Evolutionary conservation across 2,113 vertebrate species (phyloP).

Genomic region (Ictalurus furcatus): DNA sequence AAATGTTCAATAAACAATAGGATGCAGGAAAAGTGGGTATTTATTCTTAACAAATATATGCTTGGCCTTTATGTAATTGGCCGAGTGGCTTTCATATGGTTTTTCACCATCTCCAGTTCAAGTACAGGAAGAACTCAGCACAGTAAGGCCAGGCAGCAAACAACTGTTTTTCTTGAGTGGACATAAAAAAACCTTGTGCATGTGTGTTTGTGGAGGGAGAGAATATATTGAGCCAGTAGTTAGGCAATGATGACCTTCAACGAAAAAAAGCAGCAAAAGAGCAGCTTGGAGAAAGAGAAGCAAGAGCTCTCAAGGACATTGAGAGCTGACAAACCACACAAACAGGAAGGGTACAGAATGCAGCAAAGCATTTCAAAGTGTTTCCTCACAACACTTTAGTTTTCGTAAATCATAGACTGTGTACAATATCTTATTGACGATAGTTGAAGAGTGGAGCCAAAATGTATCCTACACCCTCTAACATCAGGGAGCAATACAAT

Average conservation of each 20-base stretch:
- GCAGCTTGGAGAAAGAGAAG: constrained; percentile 35
- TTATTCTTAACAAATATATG: not conserved
- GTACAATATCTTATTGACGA: not conserved
- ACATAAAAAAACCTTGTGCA: not conserved
- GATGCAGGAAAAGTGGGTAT: constrained; percentile 4
- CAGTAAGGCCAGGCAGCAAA: not conserved
- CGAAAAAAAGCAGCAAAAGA: constrained; percentile 27
- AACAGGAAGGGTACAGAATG: constrained; percentile 34
- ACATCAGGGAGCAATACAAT: not conserved
- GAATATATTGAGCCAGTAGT: constrained; percentile 23
- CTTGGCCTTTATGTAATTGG: not conserved
- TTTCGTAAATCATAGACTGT: constrained; percentile 10
- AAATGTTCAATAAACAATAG: constrained; percentile 12
- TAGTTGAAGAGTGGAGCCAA: not conserved
- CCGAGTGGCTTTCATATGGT: not conserved
- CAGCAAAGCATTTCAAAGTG: constrained; percentile 56
- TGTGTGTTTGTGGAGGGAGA: constrained; percentile 30
- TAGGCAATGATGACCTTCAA: constrained; percentile 38
- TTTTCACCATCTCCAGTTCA: constrained; percentile 18
- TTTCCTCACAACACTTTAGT: constrained; percentile 53
- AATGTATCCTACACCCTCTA: not conserved
- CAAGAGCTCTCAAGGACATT: constrained; percentile 38
- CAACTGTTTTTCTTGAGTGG: not conserved
- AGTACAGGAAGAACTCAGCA: not conserved
- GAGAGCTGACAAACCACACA: constrained; percentile 42